Base-by-base conservation (phyloP, 1,140 invertebrate species). In the Eciton burchellii region DNA sequence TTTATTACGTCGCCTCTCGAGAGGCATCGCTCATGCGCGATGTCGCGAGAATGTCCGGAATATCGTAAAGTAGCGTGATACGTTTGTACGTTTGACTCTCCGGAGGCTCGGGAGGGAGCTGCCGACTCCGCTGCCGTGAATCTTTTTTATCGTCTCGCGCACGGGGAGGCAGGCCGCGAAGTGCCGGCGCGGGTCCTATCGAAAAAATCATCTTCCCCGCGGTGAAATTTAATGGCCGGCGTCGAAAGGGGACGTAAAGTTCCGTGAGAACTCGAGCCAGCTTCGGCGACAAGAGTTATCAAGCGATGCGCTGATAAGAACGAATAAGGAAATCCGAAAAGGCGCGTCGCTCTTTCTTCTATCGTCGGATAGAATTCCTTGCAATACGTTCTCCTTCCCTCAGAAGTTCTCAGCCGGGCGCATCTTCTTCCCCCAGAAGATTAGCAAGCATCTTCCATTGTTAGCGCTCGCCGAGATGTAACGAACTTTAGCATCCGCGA, bases 91-190 rank as follows among this genome's bases (percentile, higher is more conserved):
- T 49, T 76, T 26, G 63, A n/a, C n/a, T n/a, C n/a, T 71, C 14
- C 29, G 9, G n/a, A n/a, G n/a, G n/a, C n/a, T n/a, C n/a, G n/a
- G n/a, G n/a, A 11, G 35, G n/a, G 21, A 57, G 63, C 59, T 72
- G n/a, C 29, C 41, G 57, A 26, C 52, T 85, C 84, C 71, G 72
- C 35, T 84, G 59, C 59, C 49, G 54, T 21, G 19, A 52, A 79
- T 79, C n/a, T 83, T 83, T n/a, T 85, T 77, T 83, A 85, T 45
- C 76, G 43, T 45, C 43, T 43, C 35, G 26, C 45, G 0, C 43
- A 56, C 16, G 12, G 70, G 29, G 41, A 70, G 76, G 65, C 77
- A 77, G 43, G 21, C 26, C 56, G 47, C 57, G 41, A 24, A 74
- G 12, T 45, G 57, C 16, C 21, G 8, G 35, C 19, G 43, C n/a